These are phyloP conservation scores for Buathra laborator DNA, from an alignment of 2,888 invertebrate genomes.

Conservation along the genomic window DNA sequence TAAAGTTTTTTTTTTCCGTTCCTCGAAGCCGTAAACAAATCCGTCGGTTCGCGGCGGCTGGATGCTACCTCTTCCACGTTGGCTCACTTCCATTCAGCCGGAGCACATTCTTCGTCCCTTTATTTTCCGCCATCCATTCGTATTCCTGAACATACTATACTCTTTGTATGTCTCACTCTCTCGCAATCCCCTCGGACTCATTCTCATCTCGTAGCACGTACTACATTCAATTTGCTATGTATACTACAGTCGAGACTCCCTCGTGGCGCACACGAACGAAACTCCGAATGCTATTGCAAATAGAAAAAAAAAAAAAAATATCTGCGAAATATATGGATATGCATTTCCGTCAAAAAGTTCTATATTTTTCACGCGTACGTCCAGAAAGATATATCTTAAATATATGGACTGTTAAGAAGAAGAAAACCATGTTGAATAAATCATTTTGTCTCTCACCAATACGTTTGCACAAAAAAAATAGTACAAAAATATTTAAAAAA, in stretches of 20 bases:
- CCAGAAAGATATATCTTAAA: background rate
- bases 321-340: background rate
- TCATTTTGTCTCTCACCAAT: too few species aligned
- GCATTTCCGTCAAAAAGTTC: constrained; percentile 2
- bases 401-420: background rate
- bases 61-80: constrained; percentile 40
- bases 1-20: constrained; percentile 66
- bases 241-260: constrained; percentile 2
- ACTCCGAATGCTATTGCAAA: background rate
- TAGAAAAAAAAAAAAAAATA: background rate
- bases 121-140: constrained; percentile 48
- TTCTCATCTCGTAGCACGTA: constrained; percentile 33
- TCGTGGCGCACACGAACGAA: background rate
- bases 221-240: constrained; percentile 17
- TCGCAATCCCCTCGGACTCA: constrained; percentile 34
- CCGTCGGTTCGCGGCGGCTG: constrained; percentile 46
- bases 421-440: too few species aligned
- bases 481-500: too few species aligned
- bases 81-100: constrained; percentile 62
- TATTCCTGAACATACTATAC: constrained; percentile 36
- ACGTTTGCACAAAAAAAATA: too few species aligned
- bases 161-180: constrained; percentile 25
- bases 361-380: background rate
- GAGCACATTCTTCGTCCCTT: constrained; percentile 54
- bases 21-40: constrained; percentile 71